phyloP scores from a whole-genome alignment of 2,888 invertebrate genomes.

The Lasius fuliginosus region DNA sequence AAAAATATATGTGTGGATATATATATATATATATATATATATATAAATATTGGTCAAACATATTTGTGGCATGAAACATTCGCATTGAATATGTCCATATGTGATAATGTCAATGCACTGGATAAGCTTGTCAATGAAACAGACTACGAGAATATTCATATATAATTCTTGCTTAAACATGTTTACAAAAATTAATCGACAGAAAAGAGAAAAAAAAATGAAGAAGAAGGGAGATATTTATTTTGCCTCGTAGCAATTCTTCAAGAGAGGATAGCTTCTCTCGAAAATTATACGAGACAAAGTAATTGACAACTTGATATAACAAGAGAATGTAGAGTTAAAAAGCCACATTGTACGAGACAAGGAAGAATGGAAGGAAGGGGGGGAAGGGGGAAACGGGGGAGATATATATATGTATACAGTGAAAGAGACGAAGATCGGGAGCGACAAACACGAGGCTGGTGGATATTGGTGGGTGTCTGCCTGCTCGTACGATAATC shows the following conservation, averaged over 20 bases:
- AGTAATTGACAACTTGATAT: background rate
- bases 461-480: slow-evolving; percentile 75
- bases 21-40: background rate
- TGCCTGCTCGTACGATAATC: slow-evolving; percentile 76
- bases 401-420: background rate
- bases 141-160: background rate
- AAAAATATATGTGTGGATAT: background rate
- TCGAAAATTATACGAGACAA: background rate
- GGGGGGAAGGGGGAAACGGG: too few species aligned
- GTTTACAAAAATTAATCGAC: background rate
- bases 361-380: background rate
- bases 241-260: background rate
- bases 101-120: background rate
- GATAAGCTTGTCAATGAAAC: background rate
- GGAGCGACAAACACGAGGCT: slow-evolving; percentile 62
- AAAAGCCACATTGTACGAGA: background rate
- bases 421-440: slow-evolving; percentile 59
- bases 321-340: background rate
- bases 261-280: background rate
- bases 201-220: background rate
- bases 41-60: background rate
- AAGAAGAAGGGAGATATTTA: background rate
- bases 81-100: background rate
- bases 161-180: background rate
- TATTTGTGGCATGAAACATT: background rate